Base-by-base conservation (phyloP, 2,113 vertebrate genomes). In the Thamnaconus septentrionalis region DNA sequence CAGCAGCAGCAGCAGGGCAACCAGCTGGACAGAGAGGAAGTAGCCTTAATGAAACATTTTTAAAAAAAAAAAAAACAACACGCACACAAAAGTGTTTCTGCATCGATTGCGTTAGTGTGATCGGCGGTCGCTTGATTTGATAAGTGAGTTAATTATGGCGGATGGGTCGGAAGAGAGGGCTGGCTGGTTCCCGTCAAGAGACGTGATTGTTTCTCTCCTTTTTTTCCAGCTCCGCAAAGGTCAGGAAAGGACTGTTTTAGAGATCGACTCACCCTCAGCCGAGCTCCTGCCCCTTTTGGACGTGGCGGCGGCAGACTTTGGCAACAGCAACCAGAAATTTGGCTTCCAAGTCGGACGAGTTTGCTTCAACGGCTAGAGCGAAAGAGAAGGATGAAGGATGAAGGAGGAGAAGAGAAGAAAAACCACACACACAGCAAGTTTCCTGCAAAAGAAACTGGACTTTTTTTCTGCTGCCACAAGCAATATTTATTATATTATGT, bases 311-410 rank as follows among this genome's bases (percentile, higher is more conserved):
- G 9, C 59, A 3, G 96, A 97, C 84, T 96, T 97, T 8, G 96
- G 96, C 45, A 90, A 83, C 49, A 77, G 66, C 72, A 94, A 91
- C 84, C 96, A 98, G 78, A 98, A 98, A 84, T 98, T 96, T 46
- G 96, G 95, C 58, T 98, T 98, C 78, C 87, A 96, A 78, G 87
- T 97, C 31, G 96, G 96, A 46, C 93, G 89, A 0, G 93, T 98
- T 6, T 98, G 96, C 86, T 98, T 97, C 75, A 88, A 75, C 46
- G 92, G 94, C 77, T 96, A 93, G 18, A 31, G 18, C 18, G 18
- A 31, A 31, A 31, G 18, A 31, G 18, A 31, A 31, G 18, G 18
- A 31, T 31, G 18, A 31, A 31, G 18, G 18, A 31, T n/a, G 93
- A 55, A 7, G 45, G 57, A 50, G 48, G 50, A 48, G 69, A 4